Base-by-base conservation (phyloP, 2,888 invertebrate species). In the Tolmerus cingulatus region DNA sequence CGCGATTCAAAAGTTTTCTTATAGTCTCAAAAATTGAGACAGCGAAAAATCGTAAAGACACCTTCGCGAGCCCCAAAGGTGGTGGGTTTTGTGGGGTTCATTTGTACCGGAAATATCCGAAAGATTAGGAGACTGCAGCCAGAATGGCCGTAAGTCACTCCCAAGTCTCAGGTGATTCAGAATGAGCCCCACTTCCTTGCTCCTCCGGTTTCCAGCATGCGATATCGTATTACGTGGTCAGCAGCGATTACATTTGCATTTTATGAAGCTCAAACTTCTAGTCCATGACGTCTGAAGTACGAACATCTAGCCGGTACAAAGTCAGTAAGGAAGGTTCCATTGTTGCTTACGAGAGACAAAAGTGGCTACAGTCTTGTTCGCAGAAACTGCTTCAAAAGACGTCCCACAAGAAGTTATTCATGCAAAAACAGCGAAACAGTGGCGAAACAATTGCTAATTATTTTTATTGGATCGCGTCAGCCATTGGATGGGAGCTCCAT, bases 211-310 rank as follows among this genome's bases (percentile, higher is more conserved):
- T 40, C 27, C 79, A 55, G 30, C 51, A 16, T 79, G 23, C 79
- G 30, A 51, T n/a, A n/a, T 23, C 37, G 5, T 51, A 55, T 46
- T 37, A 30, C 79, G 27, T 79, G 46, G 23, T 79, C 16, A 46
- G n/a, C 23, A 51, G 79, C 30, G 55, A 79, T 79, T 51, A 79
- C 46, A 79, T 79, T 79, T 79, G 79, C 79, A 79, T 79, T 79
- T 51, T 51, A 79, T 79, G 51, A 27, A 79, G 19, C 40, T n/a
- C 43, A 34, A 76, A 23, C 76, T 76, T 76, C 76, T 37, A 76
- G 34, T 66, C 66, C 66, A 66, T 66, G 66, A 66, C 66, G 66
- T 66, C 27, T 66, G 19, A 1, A 23, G 27, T 66, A 27, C 23
- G 66, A 66, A 66, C 23, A 23, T 23, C 66, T 66, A 66, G 27